A percentile compares a stretch with the other conserved stretches of the same genome.
These are phyloP conservation scores for Tinea pellionella DNA, from an alignment of 2,888 invertebrate species.

Conservation along the genomic window DNA sequence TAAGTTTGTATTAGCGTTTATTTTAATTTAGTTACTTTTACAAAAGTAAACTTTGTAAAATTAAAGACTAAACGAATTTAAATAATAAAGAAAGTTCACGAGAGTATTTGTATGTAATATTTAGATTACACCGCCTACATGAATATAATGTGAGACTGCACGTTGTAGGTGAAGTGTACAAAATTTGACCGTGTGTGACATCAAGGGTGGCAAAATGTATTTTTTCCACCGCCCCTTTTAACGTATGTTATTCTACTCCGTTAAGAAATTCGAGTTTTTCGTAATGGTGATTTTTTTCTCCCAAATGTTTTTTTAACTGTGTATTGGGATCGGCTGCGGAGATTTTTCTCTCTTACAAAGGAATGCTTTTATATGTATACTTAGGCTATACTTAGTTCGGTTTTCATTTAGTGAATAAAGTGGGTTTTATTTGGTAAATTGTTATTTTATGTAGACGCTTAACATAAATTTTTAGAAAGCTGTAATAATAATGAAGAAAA, in stretches of 20 bases:
- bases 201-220: neutral
- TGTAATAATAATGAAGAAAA: too few species aligned
- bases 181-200: neutral
- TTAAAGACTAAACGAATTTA: too few species aligned
- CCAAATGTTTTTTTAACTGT: conserved; percentile 4
- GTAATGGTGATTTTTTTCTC: conserved; percentile 10
- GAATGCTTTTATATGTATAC: neutral
- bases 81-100: too few species aligned
- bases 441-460: neutral
- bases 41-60: too few species aligned
- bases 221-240: conserved; percentile 5
- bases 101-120: too few species aligned
- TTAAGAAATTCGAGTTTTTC: conserved; percentile 5
- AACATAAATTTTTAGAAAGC: neutral
- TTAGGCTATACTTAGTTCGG: neutral
- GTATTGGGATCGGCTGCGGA: neutral
- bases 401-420: neutral
- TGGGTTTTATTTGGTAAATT: neutral
- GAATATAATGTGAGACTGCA: too few species aligned
- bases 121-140: too few species aligned
- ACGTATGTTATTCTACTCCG: conserved; percentile 7
- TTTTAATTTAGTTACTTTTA: too few species aligned
- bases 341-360: neutral
- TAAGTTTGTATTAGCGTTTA: too few species aligned
- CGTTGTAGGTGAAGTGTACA: too few species aligned